A percentile compares a stretch with the other conserved stretches of the same genome.
Conservation (phyloP, 2,888 invertebrate species). For the Diaphora mendica region DNA sequence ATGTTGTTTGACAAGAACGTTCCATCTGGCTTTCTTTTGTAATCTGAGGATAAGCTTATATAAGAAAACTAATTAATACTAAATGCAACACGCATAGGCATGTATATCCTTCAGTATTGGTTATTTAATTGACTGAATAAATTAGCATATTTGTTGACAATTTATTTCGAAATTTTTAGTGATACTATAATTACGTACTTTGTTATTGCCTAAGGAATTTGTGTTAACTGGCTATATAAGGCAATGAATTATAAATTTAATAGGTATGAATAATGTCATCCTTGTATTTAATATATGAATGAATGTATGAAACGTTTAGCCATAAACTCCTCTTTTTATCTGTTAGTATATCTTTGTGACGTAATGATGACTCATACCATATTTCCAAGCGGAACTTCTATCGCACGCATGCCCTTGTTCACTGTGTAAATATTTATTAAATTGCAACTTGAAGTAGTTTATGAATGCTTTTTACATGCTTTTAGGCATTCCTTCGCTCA, state of each 20-base stretch:
- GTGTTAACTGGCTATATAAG: not conserved
- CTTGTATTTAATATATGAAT: slow-evolving; percentile 13
- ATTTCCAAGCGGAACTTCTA: slow-evolving; percentile 57
- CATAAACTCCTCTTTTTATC: slow-evolving; percentile 41
- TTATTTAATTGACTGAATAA: not conserved
- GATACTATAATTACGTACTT: not conserved
- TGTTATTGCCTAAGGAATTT: not conserved
- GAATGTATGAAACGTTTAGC: slow-evolving; percentile 40
- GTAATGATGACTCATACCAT: slow-evolving; percentile 47
- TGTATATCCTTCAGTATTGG: not conserved
- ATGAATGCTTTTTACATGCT: slow-evolving; percentile 38
- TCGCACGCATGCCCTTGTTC: slow-evolving; percentile 51
- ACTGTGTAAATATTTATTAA: slow-evolving; percentile 56
- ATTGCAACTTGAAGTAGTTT: slow-evolving; percentile 44
- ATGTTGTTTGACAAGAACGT: no score
- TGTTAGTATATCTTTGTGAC: slow-evolving; percentile 45
- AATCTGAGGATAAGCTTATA: no score
- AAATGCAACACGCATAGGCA: not conserved
- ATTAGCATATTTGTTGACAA: not conserved
- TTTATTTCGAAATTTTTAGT: not conserved
- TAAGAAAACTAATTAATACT: not conserved
- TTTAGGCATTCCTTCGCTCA: slow-evolving; percentile 21
- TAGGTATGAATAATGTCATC: slow-evolving; percentile 3
- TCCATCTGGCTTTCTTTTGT: no score
- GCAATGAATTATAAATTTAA: not conserved